These are phyloP conservation scores for Hoplodrina blanda DNA, from an alignment of 2,888 invertebrate species.

Conservation along the genomic window DNA sequence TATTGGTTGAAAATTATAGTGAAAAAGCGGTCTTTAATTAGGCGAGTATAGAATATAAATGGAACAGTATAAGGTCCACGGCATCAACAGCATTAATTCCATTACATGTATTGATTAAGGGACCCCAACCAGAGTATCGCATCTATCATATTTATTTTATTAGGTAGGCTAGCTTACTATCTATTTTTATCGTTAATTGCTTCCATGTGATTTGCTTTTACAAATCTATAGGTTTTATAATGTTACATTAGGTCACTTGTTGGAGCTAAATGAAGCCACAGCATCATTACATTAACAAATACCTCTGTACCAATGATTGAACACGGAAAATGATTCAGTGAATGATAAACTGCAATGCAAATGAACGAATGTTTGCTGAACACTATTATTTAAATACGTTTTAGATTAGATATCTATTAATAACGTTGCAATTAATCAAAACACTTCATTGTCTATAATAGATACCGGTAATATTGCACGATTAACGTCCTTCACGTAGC, in stretches of 20 bases:
- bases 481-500: background rate
- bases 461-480: background rate
- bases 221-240: background rate
- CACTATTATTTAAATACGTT: conserved; percentile 10
- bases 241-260: background rate
- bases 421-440: conserved; percentile 16
- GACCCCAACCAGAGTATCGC: background rate
- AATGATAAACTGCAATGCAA: conserved; percentile 25
- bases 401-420: conserved; percentile 34
- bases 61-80: too few relatives aligned
- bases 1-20: background rate
- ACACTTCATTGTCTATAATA: conserved; percentile 24
- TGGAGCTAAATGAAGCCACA: conserved; percentile 15
- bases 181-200: background rate
- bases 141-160: background rate
- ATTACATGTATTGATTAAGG: too few relatives aligned
- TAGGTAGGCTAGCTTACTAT: background rate
- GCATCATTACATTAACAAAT: conserved; percentile 4
- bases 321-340: conserved; percentile 46
- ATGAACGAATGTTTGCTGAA: conserved; percentile 19
- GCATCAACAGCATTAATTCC: background rate
- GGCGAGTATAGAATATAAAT: too few relatives aligned
- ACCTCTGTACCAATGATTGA: conserved; percentile 19
- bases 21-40: too few relatives aligned
- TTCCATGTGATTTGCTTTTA: background rate